A percentile compares a stretch with the other conserved stretches of the same genome.
phyloP scores from a whole-genome alignment of 1,140 invertebrate genomes.

The Macrotrachela quadricornifera region DNA sequence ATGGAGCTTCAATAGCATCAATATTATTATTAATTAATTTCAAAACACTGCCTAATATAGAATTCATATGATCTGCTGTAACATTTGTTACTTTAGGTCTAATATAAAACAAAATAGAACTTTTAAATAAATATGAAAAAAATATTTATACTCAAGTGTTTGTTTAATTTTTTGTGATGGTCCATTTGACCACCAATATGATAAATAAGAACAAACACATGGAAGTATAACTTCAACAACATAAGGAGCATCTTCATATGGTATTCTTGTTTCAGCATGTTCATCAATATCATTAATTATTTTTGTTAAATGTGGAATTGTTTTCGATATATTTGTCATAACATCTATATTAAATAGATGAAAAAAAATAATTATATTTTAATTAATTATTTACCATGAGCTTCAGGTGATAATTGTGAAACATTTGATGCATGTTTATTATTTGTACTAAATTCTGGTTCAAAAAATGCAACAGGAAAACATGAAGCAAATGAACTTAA shows the following conservation, averaged over 20 bases:
- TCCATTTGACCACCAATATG: conserved; percentile 94
- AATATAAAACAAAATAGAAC: conserved; percentile 25
- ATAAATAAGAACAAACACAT: conserved; percentile 49
- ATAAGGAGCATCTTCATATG: conserved; percentile 70
- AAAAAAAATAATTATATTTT: no score
- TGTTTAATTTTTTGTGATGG: conserved; percentile 35
- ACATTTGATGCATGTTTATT: conserved; percentile 75
- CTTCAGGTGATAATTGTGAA: conserved; percentile 81
- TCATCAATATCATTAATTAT: conserved; percentile 77
- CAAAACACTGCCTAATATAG: conserved; percentile 74
- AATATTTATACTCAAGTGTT: conserved; percentile 39
- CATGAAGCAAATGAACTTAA: conserved; percentile 88
- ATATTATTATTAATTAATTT: conserved; percentile 92
- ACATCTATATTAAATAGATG: conserved; percentile 48
- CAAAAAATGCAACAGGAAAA: conserved; percentile 92
- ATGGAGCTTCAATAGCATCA: conserved; percentile 69
- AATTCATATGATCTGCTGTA: conserved; percentile 89
- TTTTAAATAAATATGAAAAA: conserved; percentile 6
- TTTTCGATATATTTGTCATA: conserved; percentile 72
- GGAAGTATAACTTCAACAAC: conserved; percentile 92
- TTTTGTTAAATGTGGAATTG: conserved; percentile 74
- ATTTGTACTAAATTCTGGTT: conserved; percentile 87
- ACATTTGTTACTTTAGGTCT: not conserved
- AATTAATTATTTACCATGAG: conserved; percentile 41
- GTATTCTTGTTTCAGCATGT: conserved; percentile 75